Evolutionary conservation across 2,888 invertebrate genomes (phyloP), one percentile per base, ranked within the genome.

Genomic region (Lithosia quadra): DNA sequence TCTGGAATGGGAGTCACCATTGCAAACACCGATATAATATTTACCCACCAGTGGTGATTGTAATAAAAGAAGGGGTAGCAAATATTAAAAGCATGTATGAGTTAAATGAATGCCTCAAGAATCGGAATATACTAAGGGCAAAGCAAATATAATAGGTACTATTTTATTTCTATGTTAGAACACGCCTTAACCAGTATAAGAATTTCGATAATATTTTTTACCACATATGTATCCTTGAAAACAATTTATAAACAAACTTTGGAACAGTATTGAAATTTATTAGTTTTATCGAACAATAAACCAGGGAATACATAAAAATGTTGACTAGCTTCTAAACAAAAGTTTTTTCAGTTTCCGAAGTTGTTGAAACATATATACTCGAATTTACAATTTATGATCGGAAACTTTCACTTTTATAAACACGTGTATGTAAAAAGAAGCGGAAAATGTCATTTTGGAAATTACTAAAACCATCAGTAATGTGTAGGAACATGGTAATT

Each of bases 211-310:
- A 4, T 15, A 39, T n/a, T 39, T 39, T 39, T 39, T 43, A 43
- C 9, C 34, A 33, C 63, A 59, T 33, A 22, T 60, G 56, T 22
- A 15, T 24, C 18, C 28, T 13, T 53, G 53, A 62, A 67, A 71
- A 62, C 65, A 67, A 58, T 71, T 71, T 55, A 21, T 53, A 10
- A 7, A 61, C 36, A 65, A 73, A 73, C 60, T 70, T 70, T 59
- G 63, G n/a, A 49, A 24, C 21, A 13, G 28, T 68, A 70, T 73
- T 70, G 63, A 65, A 67, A 70, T 73, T 66, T 73, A 73, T 73
- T 70, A 66, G 61, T 67, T 65, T 53, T 22, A 21, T 18, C 43
- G 21, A 58, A 69, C 63, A 60, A 62, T 66, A 58, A 49, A 64
- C 57, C 10, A 24, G 39, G 49, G 21, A 63, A 56, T 68, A 28